These are phyloP conservation scores for Amyelois transitella DNA, from an alignment of 1,140 invertebrate genomes.

Conservation along the genomic window DNA sequence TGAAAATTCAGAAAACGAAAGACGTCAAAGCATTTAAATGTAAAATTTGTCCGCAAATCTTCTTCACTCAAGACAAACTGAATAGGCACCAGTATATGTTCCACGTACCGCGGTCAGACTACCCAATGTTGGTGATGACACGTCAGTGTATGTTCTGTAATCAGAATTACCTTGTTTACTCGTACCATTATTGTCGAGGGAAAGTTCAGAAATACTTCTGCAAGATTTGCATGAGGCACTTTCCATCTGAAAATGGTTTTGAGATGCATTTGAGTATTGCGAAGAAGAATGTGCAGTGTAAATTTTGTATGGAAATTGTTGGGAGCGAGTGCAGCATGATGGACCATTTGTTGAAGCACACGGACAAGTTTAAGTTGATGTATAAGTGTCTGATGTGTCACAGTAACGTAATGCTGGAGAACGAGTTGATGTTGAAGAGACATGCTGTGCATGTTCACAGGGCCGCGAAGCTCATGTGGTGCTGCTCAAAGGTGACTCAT, in stretches of 20 bases:
- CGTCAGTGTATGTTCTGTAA: background rate
- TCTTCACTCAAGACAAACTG: background rate
- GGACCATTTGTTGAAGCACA: conserved; percentile 22
- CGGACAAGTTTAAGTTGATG: conserved; percentile 14
- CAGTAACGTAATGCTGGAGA: background rate
- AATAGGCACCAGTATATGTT: background rate
- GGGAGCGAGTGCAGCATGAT: conserved; percentile 16
- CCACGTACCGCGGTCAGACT: background rate
- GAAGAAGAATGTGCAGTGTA: conserved; percentile 15
- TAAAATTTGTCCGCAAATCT: background rate
- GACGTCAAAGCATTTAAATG: background rate
- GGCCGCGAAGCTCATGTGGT: background rate
- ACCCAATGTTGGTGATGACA: background rate
- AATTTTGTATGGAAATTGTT: conserved; percentile 11
- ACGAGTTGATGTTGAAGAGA: background rate
- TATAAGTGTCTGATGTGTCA: conserved; percentile 13
- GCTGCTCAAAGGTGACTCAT: background rate
- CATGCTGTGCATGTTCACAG: background rate
- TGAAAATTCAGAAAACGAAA: background rate
- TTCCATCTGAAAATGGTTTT: background rate
- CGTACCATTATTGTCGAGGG: background rate
- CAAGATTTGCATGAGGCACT: background rate
- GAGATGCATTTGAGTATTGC: background rate
- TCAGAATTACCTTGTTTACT: background rate
- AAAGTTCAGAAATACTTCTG: background rate